Percentiles rank a stretch among this genome's conserved stretches.
These are phyloP conservation scores for Crenuchus spilurus DNA, from an alignment of 2,797 vertebrate genomes.

Conservation along the genomic window DNA sequence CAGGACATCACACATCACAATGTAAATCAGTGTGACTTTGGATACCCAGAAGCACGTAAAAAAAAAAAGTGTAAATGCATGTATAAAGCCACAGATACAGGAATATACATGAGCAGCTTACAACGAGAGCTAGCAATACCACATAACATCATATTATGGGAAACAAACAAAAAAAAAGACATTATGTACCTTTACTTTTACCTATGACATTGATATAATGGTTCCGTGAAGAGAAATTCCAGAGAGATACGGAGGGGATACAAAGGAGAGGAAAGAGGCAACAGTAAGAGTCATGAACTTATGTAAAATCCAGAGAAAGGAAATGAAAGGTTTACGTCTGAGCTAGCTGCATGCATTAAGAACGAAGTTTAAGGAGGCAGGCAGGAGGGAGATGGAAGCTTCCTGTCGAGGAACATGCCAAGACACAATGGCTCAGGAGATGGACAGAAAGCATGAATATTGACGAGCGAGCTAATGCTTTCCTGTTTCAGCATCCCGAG, in stretches of 20 bases:
- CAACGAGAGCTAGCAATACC: conserved; percentile 26
- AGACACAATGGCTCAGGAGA: conserved; percentile 47
- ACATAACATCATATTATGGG: conserved; percentile 58
- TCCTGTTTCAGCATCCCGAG: conserved; percentile 61
- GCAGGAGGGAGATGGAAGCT: conserved; percentile 33
- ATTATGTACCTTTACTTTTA: conserved; percentile 91
- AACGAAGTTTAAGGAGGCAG: conserved; percentile 39
- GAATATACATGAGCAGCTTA: conserved; percentile 49
- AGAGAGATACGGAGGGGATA: conserved; percentile 76
- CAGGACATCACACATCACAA: conserved; percentile 47
- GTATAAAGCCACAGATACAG: conserved; percentile 51
- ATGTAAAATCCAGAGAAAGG: conserved; percentile 72
- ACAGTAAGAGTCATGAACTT: conserved; percentile 85
- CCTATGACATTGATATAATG: conserved; percentile 90
- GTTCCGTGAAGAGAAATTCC: conserved; percentile 90
- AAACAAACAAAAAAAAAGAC: conserved; percentile 63
- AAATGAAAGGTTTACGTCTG: conserved; percentile 67
- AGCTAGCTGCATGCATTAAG: conserved; percentile 58
- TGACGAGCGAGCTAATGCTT: conserved; percentile 50
- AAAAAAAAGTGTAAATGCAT: conserved; percentile 45
- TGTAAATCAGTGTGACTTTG: conserved; percentile 48
- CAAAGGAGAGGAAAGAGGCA: conserved; percentile 85
- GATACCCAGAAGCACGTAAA: conserved; percentile 46
- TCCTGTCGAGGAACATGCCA: conserved; percentile 53
- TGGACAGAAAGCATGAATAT: conserved; percentile 54